Conservation (phyloP, 2,888 invertebrate species). For the Tigriopus californicus region DNA sequence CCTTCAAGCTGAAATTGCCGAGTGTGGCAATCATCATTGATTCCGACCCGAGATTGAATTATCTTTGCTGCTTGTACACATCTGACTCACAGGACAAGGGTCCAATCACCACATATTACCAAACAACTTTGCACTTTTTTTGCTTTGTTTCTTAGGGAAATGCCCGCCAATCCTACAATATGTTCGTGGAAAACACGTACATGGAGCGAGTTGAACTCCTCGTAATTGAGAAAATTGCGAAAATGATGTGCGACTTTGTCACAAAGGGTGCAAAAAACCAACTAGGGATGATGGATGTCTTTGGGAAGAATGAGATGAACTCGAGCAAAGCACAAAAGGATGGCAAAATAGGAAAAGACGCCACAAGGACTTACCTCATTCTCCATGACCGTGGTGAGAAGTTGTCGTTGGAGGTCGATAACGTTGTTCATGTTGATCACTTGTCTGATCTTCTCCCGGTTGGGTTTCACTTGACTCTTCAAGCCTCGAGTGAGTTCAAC, state of each 20-base stretch:
- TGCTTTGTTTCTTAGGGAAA: too few species aligned
- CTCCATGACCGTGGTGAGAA: slow-evolving; percentile 22
- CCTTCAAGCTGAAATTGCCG: too few species aligned
- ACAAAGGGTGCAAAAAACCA: neutral
- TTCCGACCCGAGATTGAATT: too few species aligned
- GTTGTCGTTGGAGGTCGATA: slow-evolving; percentile 21
- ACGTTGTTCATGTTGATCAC: slow-evolving; percentile 21
- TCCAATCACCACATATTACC: too few species aligned
- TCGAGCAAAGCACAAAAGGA: too few species aligned
- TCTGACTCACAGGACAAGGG: too few species aligned
- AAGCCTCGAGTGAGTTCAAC: neutral
- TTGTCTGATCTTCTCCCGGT: slow-evolving; percentile 5
- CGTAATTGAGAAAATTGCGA: neutral
- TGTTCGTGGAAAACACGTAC: neutral
- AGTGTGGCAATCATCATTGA: too few species aligned
- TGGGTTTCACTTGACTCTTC: neutral
- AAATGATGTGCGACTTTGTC: neutral
- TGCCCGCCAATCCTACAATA: too few species aligned
- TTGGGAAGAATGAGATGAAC: neutral
- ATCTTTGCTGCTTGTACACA: too few species aligned
- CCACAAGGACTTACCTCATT: slow-evolving; percentile 19
- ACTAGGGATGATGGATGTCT: neutral
- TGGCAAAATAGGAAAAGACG: neutral
- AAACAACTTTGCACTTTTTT: too few species aligned
- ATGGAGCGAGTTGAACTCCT: neutral